Conservation (phyloP, 2,113 vertebrate species). For the Elephantulus edwardii region DNA sequence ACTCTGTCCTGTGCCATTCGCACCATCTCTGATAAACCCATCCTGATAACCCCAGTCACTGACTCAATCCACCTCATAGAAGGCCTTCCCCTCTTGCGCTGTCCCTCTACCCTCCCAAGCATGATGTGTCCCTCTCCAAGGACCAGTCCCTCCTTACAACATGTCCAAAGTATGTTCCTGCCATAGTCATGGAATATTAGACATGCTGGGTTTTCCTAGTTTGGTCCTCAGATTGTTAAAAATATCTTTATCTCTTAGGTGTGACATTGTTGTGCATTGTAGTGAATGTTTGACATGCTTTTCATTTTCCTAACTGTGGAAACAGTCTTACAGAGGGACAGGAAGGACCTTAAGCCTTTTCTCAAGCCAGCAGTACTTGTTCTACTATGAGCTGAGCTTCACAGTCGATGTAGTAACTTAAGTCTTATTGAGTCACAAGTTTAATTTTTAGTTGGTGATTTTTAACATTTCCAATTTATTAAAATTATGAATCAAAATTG, state of each 20-base stretch:
- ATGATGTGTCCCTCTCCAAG: no score
- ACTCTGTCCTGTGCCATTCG: no score
- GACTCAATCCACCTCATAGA: no score
- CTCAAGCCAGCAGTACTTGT: not conserved
- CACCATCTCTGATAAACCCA: no score
- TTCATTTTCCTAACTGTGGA: not conserved
- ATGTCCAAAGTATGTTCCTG: no score
- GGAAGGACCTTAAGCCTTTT: not conserved
- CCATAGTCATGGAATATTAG: constrained; percentile 11
- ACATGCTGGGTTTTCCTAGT: not conserved
- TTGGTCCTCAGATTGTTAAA: not conserved
- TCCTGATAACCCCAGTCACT: no score
- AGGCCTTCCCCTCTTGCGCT: no score
- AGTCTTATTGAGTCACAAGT: not conserved
- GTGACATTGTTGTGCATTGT: not conserved
- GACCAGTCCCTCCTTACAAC: no score
- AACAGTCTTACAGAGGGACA: not conserved
- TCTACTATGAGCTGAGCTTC: not conserved
- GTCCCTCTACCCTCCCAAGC: no score
- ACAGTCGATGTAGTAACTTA: not conserved
- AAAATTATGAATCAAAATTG: no score
- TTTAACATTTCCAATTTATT: no score
- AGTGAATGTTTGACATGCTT: not conserved
- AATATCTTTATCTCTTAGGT: not conserved
- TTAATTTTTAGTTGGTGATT: not conserved